Conservation (phyloP, 2,113 vertebrate species). For the Felis catus region DNA sequence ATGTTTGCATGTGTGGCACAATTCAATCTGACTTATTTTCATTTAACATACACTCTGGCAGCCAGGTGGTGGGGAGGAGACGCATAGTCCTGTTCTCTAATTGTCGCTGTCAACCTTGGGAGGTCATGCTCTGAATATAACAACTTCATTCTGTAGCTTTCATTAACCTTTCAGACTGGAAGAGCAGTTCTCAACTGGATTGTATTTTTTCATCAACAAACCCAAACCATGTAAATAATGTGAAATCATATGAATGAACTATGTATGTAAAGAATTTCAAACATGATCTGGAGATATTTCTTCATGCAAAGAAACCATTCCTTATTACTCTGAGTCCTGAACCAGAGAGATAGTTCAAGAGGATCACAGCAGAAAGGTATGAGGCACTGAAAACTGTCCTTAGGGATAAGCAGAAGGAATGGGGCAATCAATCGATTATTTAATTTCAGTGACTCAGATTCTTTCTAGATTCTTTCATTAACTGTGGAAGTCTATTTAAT, state of each 20-base stretch:
- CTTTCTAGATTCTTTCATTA: not conserved
- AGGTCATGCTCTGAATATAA: not conserved
- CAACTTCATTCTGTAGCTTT: not conserved
- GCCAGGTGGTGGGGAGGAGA: not conserved
- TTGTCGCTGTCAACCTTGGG: not conserved
- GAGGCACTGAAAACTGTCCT: not conserved
- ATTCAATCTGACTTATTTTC: constrained; percentile 4
- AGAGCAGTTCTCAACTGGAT: not conserved
- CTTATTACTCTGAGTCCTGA: not conserved
- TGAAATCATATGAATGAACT: not conserved
- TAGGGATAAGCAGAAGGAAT: not conserved
- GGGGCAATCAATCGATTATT: not conserved
- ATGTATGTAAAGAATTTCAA: not conserved
- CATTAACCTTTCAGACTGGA: not conserved
- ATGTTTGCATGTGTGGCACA: not conserved
- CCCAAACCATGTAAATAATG: not conserved
- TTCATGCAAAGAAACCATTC: not conserved
- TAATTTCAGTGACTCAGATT: not conserved
- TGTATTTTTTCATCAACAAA: not conserved
- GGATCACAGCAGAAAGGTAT: not conserved
- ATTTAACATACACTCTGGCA: not conserved
- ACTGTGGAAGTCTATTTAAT: not conserved
- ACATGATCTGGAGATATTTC: not conserved
- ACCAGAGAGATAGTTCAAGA: not conserved
- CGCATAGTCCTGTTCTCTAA: not conserved